Conservation (phyloP, 2,113 vertebrate species). For the Archocentrus centrarchus region DNA sequence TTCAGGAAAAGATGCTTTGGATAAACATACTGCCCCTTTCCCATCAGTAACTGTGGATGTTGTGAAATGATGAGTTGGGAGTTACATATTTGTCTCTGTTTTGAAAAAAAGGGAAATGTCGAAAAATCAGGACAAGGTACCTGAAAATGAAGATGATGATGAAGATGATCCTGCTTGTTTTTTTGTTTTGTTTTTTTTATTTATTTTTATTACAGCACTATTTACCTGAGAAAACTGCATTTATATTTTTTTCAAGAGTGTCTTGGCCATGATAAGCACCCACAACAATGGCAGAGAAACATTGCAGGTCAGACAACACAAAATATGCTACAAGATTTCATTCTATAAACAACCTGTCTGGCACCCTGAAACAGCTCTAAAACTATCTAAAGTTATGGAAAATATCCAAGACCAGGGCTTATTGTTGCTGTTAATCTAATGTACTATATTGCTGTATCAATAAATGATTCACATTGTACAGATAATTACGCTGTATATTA, state of each 20-base stretch:
- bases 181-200: background rate
- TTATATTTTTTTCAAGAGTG: background rate
- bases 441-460: background rate
- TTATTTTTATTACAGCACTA: background rate
- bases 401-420: background rate
- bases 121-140: background rate
- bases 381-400: background rate
- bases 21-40: background rate
- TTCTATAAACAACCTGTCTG: background rate
- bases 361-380: background rate
- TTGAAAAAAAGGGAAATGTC: too few relatives aligned
- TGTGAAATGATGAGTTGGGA: background rate
- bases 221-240: background rate
- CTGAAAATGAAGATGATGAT: background rate
- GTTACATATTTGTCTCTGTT: too few relatives aligned
- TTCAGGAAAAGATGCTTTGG: background rate
- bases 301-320: background rate
- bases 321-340: background rate
- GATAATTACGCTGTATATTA: background rate
- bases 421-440: background rate
- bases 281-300: background rate
- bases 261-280: background rate
- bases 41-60: background rate
- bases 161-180: fast-evolving
- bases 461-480: background rate